A percentile compares a stretch with the other conserved stretches of the same genome.
These are phyloP conservation scores for Drosophila kurseongensis DNA, from an alignment of 1,140 invertebrate species.

Conservation along the genomic window DNA sequence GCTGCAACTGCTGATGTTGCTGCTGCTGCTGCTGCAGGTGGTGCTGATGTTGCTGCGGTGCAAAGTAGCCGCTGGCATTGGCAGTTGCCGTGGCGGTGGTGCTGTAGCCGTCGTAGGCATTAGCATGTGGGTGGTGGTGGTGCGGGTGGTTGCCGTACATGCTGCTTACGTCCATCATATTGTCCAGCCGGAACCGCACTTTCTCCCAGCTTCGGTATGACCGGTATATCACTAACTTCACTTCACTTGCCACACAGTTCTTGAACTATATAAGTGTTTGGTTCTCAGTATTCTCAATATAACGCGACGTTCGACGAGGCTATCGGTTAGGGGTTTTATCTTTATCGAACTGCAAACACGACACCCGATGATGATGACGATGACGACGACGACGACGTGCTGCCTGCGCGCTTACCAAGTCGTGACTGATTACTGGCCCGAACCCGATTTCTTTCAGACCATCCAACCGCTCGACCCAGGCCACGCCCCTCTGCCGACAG, in stretches of 20 bases:
- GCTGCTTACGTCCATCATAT: conserved; percentile 90
- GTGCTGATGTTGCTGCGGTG: conserved; percentile 51
- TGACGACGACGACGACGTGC: conserved; percentile 67
- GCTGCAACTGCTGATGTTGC: conserved; percentile 53
- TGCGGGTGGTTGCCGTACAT: conserved; percentile 88
- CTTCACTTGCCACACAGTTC: conserved; percentile 39
- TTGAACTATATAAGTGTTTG: conserved; percentile 19
- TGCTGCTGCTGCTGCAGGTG: conserved; percentile 52
- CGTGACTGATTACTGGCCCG: conserved; percentile 73
- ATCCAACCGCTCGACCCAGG: conserved; percentile 25
- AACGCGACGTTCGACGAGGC: conserved; percentile 27
- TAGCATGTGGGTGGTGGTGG: conserved; percentile 77
- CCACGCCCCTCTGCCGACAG: conserved; percentile 45
- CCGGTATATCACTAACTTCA: conserved; percentile 9
- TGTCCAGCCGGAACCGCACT: conserved; percentile 68
- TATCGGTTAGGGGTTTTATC: conserved; percentile 24
- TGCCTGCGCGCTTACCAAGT: conserved; percentile 79
- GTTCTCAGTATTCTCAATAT: conserved; percentile 1
- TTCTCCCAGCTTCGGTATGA: not conserved
- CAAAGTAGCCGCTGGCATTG: conserved; percentile 39
- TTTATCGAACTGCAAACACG: conserved; percentile 41
- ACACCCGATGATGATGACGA: conserved; percentile 35
- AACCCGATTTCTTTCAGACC: conserved; percentile 41
- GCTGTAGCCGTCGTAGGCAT: conserved; percentile 83
- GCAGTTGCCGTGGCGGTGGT: conserved; percentile 56